phyloP scores from a whole-genome alignment of 2,113 vertebrate species.

The Montifringilla adamsi region DNA sequence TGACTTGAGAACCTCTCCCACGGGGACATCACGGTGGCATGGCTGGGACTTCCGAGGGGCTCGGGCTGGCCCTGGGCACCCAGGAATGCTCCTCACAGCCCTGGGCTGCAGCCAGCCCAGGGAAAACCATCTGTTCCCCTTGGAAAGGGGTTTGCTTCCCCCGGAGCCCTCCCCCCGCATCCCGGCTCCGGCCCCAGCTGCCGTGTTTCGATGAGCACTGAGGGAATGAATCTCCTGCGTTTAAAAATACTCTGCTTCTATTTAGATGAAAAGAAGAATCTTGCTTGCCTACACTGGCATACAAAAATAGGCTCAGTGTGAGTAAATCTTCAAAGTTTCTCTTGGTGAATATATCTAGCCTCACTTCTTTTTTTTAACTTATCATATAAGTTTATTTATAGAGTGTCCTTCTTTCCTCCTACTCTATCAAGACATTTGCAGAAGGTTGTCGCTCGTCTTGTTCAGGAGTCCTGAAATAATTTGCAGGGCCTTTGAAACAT shows the following conservation, averaged over 20 bases:
- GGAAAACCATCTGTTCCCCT: constrained; percentile 56
- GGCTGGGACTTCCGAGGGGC: neutral
- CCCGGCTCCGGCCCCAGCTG: constrained; percentile 37
- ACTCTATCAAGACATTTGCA: constrained; percentile 32
- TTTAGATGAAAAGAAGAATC: constrained; percentile 54
- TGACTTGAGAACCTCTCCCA: neutral
- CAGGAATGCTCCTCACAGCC: neutral
- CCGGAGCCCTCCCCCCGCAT: neutral
- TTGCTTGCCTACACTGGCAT: constrained; percentile 32
- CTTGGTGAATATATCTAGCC: constrained; percentile 16
- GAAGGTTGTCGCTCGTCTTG: constrained; percentile 41
- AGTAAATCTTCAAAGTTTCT: constrained; percentile 60
- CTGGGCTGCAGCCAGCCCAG: neutral
- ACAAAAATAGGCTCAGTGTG: constrained; percentile 47
- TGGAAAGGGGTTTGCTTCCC: constrained; percentile 30
- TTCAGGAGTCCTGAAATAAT: constrained; percentile 54
- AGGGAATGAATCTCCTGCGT: constrained; percentile 42
- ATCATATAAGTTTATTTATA: constrained; percentile 39
- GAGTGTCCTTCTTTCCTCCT: constrained; percentile 49
- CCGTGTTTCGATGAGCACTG: neutral
- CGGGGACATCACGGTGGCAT: neutral
- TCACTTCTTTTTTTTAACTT: neutral
- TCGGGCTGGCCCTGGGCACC: neutral
- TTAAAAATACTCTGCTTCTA: constrained; percentile 60
- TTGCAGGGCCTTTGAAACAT: constrained; percentile 62